Base-by-base conservation (phyloP, 2,888 invertebrate species). In the Oligia latruncula region DNA sequence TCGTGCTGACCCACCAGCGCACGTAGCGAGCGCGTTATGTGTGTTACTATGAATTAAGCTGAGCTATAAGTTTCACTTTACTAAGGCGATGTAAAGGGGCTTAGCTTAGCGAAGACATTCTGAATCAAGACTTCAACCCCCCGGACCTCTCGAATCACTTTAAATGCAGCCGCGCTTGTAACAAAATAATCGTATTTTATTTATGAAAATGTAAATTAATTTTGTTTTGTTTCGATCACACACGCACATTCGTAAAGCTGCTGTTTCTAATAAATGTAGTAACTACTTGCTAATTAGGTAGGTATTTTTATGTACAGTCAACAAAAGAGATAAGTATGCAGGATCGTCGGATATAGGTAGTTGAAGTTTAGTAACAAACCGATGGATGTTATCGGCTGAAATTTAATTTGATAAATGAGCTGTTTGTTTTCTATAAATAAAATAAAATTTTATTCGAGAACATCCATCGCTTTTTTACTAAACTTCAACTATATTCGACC, bases 271-370 rank as follows among this genome's bases (percentile, higher is more conserved):
- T 60, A 49, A 43, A 77, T 35, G 8, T 23, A 46, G 20, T 35
- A 60, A 67, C 13, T 29, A 78, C 40, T 78, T 60, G 66, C 2
- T 66, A 79, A 40, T 78, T 73, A 46, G 29, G 11, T 58, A 23
- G 35, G 11, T 35, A 46, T 23, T 20, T 52, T 55, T n/a, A 62
- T 29, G 29, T 62, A 62, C 6, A 40, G 40, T 40, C 40, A 40
- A 40, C 40, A 40, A 40, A 40, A 40, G 40, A 40, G 40, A 40
- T 40, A 40, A 40, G 4, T 40, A 40, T 40, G 40, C 40, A 40
- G 40, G 40, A 40, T 40, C 40, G 40, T 40, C 40, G 40, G 4
- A 40, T 40, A 40, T 40, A 40, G 40, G 29, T 29, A 29, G 29
- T 40, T 40, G 40, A 40, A 3, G 40, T 40, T 40, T 40, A 40